Evolutionary conservation across 2,113 vertebrate species (phyloP), one percentile per base, ranked within the genome.

Genomic region (Ptychochromis oligacanthus): DNA sequence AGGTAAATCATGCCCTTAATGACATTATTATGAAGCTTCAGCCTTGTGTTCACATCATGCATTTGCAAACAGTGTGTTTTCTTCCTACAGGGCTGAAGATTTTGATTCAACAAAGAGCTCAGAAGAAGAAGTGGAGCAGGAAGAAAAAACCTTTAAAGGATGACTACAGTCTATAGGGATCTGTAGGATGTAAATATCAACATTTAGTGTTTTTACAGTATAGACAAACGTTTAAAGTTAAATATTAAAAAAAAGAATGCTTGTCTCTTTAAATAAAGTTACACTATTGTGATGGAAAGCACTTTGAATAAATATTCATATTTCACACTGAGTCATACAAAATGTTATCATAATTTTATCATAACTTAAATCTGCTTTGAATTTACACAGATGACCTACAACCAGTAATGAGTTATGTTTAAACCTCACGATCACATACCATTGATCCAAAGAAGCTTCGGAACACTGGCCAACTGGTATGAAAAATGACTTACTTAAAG

Each of bases 41-140:
- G 49, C 46, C 26, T 72, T 2, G 2, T 38, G 12, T 36, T 14
- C 36, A 15, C n/a, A 57, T 22, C 49, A 49, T 54, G 18, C 1
- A 31, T 72, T 54, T 54, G 26, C 26, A 24, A 43, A 43, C 15
- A 46, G 17, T 64, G 7, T 62, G 1, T 67, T 78, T 22, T 75
- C 36, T 77, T 90, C 62, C n/a, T 36, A 24, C 84, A 95, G 95
- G 92, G 59, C 74, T 65, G 82, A 87, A 83, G 86, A 85, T 54
- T 81, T 84, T 80, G 83, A 93, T 60, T 85, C 79, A 28, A 80
- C 65, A 59, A 31, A 40, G 57, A 88, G 84, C 61, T 91, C 81
- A 70, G 80, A 88, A 72, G 91, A 91, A 86, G 89, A 90, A 76
- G 62, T 80, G 34, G 83, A 87, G 52, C 77, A 61, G 40, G 36